Conservation (phyloP, 2,113 vertebrate genomes). For the Campylorhamphus procurvoides region DNA sequence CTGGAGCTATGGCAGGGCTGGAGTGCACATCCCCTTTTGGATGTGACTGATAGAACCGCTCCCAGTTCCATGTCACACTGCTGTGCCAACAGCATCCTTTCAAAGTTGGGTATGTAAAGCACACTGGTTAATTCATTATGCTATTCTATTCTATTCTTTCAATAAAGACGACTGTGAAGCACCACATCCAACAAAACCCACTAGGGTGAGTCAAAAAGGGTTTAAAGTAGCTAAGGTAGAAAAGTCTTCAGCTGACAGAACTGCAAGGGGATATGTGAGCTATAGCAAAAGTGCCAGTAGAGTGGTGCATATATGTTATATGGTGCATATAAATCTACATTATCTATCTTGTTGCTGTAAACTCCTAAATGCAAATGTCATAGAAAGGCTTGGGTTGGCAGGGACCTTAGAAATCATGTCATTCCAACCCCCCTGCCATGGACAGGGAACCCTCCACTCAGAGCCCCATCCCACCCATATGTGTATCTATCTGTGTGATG, state of each 20-base stretch:
- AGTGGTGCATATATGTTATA: fast-evolving
- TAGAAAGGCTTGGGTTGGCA: not conserved
- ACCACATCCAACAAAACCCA: not conserved
- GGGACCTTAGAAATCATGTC: not conserved
- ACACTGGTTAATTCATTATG: not conserved
- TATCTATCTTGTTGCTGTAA: not conserved
- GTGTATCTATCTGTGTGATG: not conserved
- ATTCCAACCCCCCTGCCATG: not conserved
- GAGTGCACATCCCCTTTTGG: not conserved
- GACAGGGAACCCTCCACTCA: not conserved
- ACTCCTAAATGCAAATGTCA: not conserved
- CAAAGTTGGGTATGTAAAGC: not conserved
- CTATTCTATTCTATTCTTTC: not conserved
- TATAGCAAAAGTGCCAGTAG: not conserved
- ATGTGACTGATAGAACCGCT: not conserved
- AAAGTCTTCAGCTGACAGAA: not conserved
- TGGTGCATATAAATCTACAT: not conserved
- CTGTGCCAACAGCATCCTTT: not conserved
- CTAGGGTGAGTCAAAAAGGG: fast-evolving
- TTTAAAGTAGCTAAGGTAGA: not conserved
- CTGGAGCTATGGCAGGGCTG: not conserved
- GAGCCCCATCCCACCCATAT: not conserved
- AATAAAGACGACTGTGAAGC: not conserved
- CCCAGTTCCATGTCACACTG: not conserved
- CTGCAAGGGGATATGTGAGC: not conserved